Evolutionary conservation across 2,797 vertebrate species (phyloP).

Genomic region (Ataeniobius toweri): DNA sequence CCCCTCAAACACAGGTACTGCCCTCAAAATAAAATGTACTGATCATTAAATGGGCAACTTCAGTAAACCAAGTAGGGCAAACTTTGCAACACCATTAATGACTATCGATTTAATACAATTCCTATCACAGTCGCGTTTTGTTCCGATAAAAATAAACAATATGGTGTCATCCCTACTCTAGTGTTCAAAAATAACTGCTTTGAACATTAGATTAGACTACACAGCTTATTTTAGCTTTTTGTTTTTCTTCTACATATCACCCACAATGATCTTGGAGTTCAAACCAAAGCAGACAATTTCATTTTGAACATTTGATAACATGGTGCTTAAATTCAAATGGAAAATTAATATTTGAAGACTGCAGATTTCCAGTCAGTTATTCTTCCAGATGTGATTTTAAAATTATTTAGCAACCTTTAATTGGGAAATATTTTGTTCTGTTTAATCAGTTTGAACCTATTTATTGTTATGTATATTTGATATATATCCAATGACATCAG

Average conservation of each 20-base stretch:
- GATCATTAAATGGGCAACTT: no score
- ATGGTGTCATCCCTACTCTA: background rate
- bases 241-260: background rate
- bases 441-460: slow-evolving; percentile 8
- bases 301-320: background rate
- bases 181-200: background rate
- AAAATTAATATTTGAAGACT: background rate
- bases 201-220: background rate
- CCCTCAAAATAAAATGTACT: no score
- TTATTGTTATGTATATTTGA: slow-evolving; percentile 23
- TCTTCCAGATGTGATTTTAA: background rate
- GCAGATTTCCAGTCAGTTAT: background rate
- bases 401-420: background rate
- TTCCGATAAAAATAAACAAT: background rate
- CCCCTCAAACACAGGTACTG: no score
- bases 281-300: background rate
- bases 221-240: background rate
- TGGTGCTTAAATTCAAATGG: background rate
- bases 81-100: no score
- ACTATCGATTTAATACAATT: no score
- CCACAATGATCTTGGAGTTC: background rate
- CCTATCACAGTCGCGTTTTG: background rate
- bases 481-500: slow-evolving; percentile 12
- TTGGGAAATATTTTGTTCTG: background rate
- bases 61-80: no score